phyloP scores from a whole-genome alignment of 37 sponge, comb jelly and placozoan genomes.

The Halichondria panicea region DNA sequence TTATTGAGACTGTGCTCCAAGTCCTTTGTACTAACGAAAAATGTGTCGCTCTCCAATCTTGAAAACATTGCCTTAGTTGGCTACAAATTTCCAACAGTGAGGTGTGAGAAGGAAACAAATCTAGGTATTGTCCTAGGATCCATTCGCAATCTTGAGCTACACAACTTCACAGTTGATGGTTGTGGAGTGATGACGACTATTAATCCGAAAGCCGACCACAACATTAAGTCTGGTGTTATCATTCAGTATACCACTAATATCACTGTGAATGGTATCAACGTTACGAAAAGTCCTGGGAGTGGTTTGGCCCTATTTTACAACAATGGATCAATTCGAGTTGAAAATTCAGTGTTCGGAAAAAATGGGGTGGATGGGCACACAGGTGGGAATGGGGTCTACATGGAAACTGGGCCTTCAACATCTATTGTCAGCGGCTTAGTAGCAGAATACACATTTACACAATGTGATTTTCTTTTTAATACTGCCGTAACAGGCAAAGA shows the following conservation, averaged over 20 bases:
- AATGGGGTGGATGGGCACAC: not conserved
- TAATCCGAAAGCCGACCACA: not conserved
- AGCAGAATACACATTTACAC: not conserved
- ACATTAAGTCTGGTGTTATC: constrained; percentile 4
- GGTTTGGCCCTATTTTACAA: constrained; percentile 3
- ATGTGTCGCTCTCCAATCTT: not conserved
- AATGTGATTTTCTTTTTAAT: constrained; percentile 2
- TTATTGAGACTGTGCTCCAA: not conserved
- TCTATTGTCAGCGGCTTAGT: not conserved
- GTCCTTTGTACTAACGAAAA: not conserved
- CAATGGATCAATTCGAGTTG: not conserved
- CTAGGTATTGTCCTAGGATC: not conserved
- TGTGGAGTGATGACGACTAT: not conserved
- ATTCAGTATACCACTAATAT: not conserved
- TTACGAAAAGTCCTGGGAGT: not conserved
- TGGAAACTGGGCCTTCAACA: not conserved
- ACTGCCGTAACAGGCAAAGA: too few relatives aligned
- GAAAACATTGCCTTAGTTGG: constrained; percentile 1
- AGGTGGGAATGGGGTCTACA: constrained; percentile 23
- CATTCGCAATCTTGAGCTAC: not conserved
- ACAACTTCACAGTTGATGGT: not conserved
- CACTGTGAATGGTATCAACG: not conserved
- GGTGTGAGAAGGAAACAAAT: not conserved
- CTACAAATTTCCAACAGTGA: not conserved
- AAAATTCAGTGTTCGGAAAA: not conserved